phyloP scores from a whole-genome alignment of 2,797 vertebrate species.

The Alectoris magna region DNA sequence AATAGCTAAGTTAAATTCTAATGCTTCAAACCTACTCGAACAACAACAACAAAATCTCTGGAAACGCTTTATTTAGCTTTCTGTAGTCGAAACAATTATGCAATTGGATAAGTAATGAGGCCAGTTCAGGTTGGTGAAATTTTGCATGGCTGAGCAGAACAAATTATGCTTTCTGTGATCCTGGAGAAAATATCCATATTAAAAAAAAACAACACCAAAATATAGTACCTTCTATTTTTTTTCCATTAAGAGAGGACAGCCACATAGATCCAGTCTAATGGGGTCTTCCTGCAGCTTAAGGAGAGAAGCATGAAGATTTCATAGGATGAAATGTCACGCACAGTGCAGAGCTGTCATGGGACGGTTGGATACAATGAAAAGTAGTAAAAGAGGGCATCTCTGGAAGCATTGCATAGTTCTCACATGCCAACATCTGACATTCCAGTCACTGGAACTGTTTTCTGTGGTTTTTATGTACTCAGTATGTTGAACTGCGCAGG shows the following conservation, averaged over 20 bases:
- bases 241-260: not conserved
- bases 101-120: constrained; percentile 2
- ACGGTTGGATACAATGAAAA: not conserved
- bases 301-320: not conserved
- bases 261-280: not conserved
- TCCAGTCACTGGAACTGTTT: not conserved
- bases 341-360: not conserved
- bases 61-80: constrained; percentile 3
- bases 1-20: constrained; percentile 31
- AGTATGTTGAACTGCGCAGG: not conserved
- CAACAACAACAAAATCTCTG: not conserved
- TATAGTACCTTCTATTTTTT: not conserved
- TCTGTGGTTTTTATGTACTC: not conserved
- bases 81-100: constrained; percentile 9
- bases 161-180: not conserved
- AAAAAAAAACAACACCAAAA: not conserved
- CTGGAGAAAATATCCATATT: not conserved
- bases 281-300: not conserved
- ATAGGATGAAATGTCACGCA: rapidly evolving
- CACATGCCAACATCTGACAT: rapidly evolving
- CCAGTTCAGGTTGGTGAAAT: not conserved
- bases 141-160: not conserved
- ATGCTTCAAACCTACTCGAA: not conserved
- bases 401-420: not conserved
- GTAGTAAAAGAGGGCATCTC: not conserved